Conservation (phyloP, 2,113 vertebrate genomes). For the Plectropomus leopardus region DNA sequence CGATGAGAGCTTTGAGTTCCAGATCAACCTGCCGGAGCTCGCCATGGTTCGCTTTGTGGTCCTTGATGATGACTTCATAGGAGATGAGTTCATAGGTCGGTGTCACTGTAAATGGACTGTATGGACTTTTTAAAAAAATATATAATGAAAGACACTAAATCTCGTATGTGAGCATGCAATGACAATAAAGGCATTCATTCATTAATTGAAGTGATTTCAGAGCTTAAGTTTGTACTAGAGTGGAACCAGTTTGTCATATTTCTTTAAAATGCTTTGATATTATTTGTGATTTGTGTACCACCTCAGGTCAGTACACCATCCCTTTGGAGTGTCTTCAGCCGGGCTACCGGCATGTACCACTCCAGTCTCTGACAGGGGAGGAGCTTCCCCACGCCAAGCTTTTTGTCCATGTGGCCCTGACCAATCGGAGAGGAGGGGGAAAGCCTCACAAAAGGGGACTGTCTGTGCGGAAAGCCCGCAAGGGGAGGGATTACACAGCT, state of each 20-base stretch:
- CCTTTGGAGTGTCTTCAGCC: constrained; percentile 95
- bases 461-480: constrained; percentile 94
- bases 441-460: constrained; percentile 95
- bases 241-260: background rate
- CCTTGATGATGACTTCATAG: constrained; percentile 95
- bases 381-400: constrained; percentile 89
- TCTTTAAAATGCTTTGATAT: background rate
- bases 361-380: constrained; percentile 94
- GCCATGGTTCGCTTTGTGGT: constrained; percentile 97
- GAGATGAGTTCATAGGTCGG: constrained; percentile 93
- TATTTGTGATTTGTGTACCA: background rate
- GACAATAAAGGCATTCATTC: too few species aligned
- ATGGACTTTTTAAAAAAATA: too few species aligned
- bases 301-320: constrained; percentile 93
- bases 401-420: constrained; percentile 96
- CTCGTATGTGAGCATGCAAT: too few species aligned
- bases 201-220: background rate
- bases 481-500: constrained; percentile 91
- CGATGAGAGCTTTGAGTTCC: constrained; percentile 97
- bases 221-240: background rate
- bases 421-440: constrained; percentile 94
- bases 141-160: too few species aligned
- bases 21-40: constrained; percentile 95
- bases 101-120: constrained; percentile 8
- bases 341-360: constrained; percentile 92